Evolutionary conservation across 2,113 vertebrate genomes (phyloP).

Genomic region (Harpagus bidentatus): DNA sequence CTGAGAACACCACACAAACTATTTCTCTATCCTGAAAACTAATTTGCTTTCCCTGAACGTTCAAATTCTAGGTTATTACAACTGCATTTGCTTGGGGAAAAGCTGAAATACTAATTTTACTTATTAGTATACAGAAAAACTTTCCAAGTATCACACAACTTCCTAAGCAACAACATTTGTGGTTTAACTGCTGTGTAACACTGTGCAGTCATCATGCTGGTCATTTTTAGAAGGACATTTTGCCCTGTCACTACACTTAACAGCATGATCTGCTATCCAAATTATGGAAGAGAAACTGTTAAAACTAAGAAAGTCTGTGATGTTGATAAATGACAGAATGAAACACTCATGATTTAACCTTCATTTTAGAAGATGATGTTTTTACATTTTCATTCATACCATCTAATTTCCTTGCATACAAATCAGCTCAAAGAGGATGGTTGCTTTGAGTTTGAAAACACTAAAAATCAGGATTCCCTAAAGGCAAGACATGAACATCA

Average conservation of each 20-base stretch:
- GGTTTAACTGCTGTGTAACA: neutral
- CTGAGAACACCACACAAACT: neutral
- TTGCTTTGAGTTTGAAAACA: neutral
- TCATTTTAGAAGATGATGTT: neutral
- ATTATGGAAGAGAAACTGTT: neutral
- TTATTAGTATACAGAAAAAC: neutral
- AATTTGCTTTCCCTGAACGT: neutral
- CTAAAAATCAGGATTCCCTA: neutral
- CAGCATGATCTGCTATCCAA: neutral
- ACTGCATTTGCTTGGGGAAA: neutral
- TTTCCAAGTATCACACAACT: neutral
- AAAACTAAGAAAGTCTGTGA: neutral
- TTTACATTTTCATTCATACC: neutral
- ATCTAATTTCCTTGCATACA: neutral
- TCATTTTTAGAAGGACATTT: neutral
- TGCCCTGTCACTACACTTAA: neutral
- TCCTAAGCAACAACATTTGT: neutral
- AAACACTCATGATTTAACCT: neutral
- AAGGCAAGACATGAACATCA: neutral
- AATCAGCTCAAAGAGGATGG: neutral
- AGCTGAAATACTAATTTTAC: neutral
- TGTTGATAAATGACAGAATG: neutral
- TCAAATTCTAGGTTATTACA: neutral
- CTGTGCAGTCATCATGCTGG: neutral
- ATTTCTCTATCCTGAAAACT: neutral